These are phyloP conservation scores for Rhynchotus rufescens DNA, from an alignment of 2,797 vertebrate species.

Conservation along the genomic window DNA sequence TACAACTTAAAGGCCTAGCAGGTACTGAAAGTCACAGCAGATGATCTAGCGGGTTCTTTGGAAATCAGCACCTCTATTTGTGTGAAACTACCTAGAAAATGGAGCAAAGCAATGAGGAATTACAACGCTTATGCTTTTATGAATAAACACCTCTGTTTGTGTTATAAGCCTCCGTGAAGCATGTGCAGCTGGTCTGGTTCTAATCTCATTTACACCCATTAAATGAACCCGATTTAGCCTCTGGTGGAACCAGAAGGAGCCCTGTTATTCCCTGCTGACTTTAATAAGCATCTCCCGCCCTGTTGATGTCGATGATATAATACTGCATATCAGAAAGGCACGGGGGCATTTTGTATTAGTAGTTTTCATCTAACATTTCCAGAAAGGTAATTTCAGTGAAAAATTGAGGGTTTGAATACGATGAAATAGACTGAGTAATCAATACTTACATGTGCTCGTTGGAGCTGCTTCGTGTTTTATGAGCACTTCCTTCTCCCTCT, in stretches of 20 bases:
- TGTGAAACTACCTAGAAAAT: not conserved
- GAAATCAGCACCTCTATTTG: not conserved
- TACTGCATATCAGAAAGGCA: not conserved
- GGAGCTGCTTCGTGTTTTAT: not conserved
- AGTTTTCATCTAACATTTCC: constrained; percentile 1
- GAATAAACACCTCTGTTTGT: not conserved
- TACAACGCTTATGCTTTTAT: not conserved
- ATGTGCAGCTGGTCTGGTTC: not conserved
- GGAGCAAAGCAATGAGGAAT: not conserved
- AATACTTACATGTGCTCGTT: not conserved
- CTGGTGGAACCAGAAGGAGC: not conserved
- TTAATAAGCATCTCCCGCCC: not conserved
- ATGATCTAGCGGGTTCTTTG: not conserved
- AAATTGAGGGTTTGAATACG: not conserved
- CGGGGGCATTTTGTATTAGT: not conserved
- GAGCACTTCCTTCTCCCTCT: not conserved
- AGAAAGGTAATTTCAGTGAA: constrained; percentile 7
- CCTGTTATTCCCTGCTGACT: constrained; percentile 1
- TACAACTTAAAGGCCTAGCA: not conserved
- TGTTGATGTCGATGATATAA: not conserved
- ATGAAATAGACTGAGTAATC: not conserved
- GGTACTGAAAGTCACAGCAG: not conserved
- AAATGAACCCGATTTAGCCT: not conserved
- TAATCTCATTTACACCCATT: constrained; percentile 26
- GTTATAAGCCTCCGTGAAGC: not conserved